phyloP scores from a whole-genome alignment of 2,797 vertebrate species.

The Leuciscus waleckii region DNA sequence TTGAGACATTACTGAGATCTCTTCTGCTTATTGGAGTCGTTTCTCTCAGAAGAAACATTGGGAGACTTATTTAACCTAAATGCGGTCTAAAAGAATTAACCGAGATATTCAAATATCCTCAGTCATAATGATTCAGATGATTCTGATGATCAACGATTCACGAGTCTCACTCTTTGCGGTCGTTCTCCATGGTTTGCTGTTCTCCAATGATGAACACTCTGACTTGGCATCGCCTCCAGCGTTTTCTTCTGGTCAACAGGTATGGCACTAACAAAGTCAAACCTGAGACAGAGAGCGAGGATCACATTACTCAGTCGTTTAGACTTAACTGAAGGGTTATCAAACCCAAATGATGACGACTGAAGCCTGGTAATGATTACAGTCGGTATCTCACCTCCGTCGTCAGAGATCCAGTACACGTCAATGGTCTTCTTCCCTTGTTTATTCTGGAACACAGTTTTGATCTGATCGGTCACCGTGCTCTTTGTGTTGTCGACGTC shows the following conservation, averaged over 20 bases:
- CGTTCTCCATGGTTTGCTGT: slow-evolving; percentile 73
- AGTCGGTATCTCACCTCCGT: slow-evolving; percentile 72
- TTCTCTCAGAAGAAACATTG: neutral
- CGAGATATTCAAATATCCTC: neutral
- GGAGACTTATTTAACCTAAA: neutral
- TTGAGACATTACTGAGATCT: neutral
- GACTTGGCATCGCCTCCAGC: slow-evolving; percentile 75
- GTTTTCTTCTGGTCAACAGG: slow-evolving; percentile 77
- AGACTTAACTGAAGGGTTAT: neutral
- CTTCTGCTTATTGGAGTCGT: neutral
- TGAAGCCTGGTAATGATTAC: slow-evolving; percentile 1
- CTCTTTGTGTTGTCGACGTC: slow-evolving; percentile 51
- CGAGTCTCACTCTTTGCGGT: slow-evolving; percentile 73
- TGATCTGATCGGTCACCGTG: slow-evolving; percentile 62
- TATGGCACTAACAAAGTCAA: slow-evolving; percentile 84
- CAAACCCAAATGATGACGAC: neutral
- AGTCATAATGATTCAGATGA: neutral
- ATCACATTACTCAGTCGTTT: neutral
- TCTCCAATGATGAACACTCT: slow-evolving; percentile 78
- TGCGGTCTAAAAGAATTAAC: neutral
- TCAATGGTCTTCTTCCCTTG: slow-evolving; percentile 80
- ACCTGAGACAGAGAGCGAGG: slow-evolving; percentile 64
- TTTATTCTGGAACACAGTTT: slow-evolving; percentile 76
- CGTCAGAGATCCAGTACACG: slow-evolving; percentile 82
- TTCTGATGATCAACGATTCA: neutral